Base-by-base conservation (phyloP, 2,113 vertebrate genomes). In the Sinocyclocheilus anshuiensis region DNA sequence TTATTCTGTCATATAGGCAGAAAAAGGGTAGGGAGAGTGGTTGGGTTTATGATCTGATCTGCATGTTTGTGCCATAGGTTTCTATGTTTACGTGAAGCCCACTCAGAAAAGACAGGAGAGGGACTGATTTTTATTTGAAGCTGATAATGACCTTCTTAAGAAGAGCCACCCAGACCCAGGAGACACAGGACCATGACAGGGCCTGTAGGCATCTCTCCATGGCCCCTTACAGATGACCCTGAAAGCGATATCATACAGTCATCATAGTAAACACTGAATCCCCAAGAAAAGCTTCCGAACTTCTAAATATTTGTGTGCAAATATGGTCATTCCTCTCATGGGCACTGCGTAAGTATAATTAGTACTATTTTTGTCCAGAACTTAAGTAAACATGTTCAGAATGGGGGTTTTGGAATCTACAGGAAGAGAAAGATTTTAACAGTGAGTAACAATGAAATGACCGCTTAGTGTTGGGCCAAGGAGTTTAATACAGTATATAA, bases 161-260 rank as follows among this genome's bases (percentile, higher is more conserved):
- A 16, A 16, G 81, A 87, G 84, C 79, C 86, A 18, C 91, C 92
- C 86, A 87, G 0, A 29, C 90, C 89, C 88, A 69, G 83, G 90
- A 89, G 90, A 83, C 81, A 22, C 22, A 81, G 83, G 77, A 45
- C 86, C 81, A 57, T 77, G 45, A 79, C 84, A 61, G 39, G 16
- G 67, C 20, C 83, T 4, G 4, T 7, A 55, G 50, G 24, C 76
- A 57, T 57, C 29, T 61, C 78, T 81, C 7, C 57, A 26, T 0
- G 53, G 1, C 53, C 29, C 20, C 39, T 80, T 24, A n/a, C 77
- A 63, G 77, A 63, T 63, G n/a, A 55, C 55, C 42, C 77, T 39
- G 16, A 81, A 65, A 26, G n/a, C 9, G 7, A 20, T 81, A 48
- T 80, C 57, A n/a, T 8, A 16, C 57, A 24, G 8, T 80, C 11